A percentile compares a stretch with the other conserved stretches of the same genome.
phyloP scores from a whole-genome alignment of 2,888 invertebrate genomes.

The Cataglyphis livida region DNA sequence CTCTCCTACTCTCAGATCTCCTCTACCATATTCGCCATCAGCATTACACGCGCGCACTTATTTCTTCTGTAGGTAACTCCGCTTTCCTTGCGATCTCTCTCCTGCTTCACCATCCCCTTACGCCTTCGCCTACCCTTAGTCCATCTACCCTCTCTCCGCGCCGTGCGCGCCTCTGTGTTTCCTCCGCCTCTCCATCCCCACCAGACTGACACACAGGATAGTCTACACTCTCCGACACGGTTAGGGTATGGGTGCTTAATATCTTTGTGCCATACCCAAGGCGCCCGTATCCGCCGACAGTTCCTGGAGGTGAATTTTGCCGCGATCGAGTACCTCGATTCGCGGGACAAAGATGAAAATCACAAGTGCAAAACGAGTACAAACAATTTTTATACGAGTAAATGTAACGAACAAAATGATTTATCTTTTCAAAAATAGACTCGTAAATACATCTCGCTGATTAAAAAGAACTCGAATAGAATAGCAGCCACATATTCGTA shows the following conservation, averaged over 20 bases:
- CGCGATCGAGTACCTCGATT: slow-evolving; percentile 36
- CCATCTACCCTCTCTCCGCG: slow-evolving; percentile 50
- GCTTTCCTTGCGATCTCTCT: slow-evolving; percentile 74
- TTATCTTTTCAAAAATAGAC: slow-evolving; percentile 1
- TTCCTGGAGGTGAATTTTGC: slow-evolving; percentile 64
- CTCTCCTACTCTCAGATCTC: slow-evolving; percentile 70
- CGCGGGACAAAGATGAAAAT: slow-evolving; percentile 26
- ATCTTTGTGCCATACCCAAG: slow-evolving; percentile 71
- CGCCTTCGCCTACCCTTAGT: slow-evolving; percentile 61
- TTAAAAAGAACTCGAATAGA: neutral
- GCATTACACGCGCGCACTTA: slow-evolving; percentile 83
- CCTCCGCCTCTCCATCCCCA: slow-evolving; percentile 67
- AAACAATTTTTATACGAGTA: slow-evolving; percentile 31
- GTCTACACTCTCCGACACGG: slow-evolving; percentile 66
- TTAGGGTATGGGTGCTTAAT: slow-evolving; percentile 73
- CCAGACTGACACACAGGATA: slow-evolving; percentile 53
- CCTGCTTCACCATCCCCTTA: slow-evolving; percentile 63
- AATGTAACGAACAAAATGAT: slow-evolving; percentile 17
- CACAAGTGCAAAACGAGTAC: slow-evolving; percentile 1
- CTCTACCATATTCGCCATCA: slow-evolving; percentile 83
- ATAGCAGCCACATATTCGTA: neutral
- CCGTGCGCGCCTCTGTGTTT: slow-evolving; percentile 61
- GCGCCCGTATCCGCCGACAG: slow-evolving; percentile 66
- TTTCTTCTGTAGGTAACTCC: slow-evolving; percentile 82
- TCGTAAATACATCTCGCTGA: neutral